These are phyloP conservation scores for Pseudorhombus dupliciocellatus DNA, from an alignment of 2,113 vertebrate species.

Conservation along the genomic window DNA sequence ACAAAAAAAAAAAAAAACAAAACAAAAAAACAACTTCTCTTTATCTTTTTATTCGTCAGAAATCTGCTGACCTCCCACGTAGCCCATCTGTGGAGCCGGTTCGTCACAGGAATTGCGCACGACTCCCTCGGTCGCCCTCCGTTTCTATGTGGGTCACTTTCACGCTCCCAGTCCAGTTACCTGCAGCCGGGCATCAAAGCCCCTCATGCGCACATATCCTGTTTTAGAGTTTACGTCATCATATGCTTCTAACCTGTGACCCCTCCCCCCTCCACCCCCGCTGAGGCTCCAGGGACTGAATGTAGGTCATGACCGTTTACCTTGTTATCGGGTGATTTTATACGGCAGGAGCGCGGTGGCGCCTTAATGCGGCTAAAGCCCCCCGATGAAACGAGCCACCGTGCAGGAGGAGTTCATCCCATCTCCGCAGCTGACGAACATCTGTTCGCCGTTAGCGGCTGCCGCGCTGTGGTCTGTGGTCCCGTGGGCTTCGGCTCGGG, in stretches of 20 bases:
- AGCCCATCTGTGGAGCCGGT: conserved; percentile 69
- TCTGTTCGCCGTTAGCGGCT: conserved; percentile 72
- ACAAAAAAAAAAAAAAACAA: no score
- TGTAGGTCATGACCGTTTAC: conserved; percentile 63
- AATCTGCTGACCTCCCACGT: conserved; percentile 68
- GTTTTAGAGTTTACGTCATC: conserved; percentile 31
- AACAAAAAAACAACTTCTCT: conserved; percentile 31
- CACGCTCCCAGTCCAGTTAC: conserved; percentile 8
- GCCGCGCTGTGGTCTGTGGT: conserved; percentile 55
- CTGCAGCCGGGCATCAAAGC: conserved; percentile 25
- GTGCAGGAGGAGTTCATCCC: conserved; percentile 51
- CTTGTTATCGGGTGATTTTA: conserved; percentile 53
- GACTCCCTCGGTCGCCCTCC: conserved; percentile 36
- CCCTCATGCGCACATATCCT: conserved; percentile 1
- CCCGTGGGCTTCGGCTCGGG: conserved; percentile 38
- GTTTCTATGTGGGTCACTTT: conserved; percentile 53
- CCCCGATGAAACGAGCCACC: conserved; percentile 51
- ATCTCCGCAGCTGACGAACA: conserved; percentile 70
- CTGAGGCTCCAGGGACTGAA: conserved; percentile 31
- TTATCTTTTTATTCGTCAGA: conserved; percentile 31
- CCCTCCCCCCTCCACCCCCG: conserved; percentile 3
- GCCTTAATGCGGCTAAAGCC: conserved; percentile 60
- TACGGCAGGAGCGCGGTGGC: conserved; percentile 27
- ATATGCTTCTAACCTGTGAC: conserved; percentile 23
- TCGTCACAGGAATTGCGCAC: conserved; percentile 53